Evolutionary conservation across 2,113 vertebrate genomes (phyloP).

Genomic region (Burhinus bistriatus): DNA sequence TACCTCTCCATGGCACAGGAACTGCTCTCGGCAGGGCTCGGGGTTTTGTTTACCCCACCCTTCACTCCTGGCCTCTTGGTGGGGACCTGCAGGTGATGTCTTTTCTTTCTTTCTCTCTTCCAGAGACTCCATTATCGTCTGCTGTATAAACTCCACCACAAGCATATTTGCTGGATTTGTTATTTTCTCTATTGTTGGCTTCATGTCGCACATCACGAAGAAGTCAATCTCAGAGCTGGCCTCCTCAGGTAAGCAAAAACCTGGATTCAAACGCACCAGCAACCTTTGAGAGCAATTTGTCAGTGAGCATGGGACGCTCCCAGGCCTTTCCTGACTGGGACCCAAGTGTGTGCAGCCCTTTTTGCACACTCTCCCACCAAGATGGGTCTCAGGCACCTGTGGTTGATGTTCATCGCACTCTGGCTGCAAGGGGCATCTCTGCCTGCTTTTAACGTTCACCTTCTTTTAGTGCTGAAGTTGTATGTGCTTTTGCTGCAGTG

Average conservation of each 20-base stretch:
- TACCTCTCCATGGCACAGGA: neutral
- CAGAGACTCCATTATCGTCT: constrained; percentile 90
- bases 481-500: neutral
- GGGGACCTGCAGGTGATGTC: neutral
- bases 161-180: constrained; percentile 90
- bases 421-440: neutral
- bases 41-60: neutral
- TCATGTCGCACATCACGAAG: constrained; percentile 90
- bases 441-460: neutral
- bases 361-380: neutral
- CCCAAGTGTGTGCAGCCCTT: neutral
- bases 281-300: neutral
- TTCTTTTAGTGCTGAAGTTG: neutral
- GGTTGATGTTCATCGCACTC: neutral
- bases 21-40: rapidly evolving
- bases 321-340: neutral
- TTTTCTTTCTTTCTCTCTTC: neutral
- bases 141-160: constrained; percentile 88
- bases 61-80: neutral
- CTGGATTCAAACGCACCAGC: neutral
- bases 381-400: neutral
- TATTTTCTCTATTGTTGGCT: constrained; percentile 92
- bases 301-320: neutral
- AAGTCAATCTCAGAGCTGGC: constrained; percentile 86
- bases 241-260: constrained; percentile 80